Base-by-base conservation (phyloP, 2,113 vertebrate genomes). In the Xiphorhynchus elegans region DNA sequence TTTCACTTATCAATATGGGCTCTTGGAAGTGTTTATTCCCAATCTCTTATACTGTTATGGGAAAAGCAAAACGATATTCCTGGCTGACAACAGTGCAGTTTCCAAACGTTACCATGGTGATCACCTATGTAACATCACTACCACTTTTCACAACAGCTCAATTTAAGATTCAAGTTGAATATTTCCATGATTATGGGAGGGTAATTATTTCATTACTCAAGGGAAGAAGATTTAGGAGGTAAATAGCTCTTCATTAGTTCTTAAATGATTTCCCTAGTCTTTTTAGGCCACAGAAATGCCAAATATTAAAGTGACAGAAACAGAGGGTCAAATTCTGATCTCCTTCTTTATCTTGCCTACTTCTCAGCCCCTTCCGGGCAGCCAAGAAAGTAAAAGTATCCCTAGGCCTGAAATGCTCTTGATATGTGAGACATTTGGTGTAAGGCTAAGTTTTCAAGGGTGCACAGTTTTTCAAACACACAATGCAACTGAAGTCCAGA, bases 161-260 rank as follows among this genome's bases (percentile, higher is more conserved):
- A 97, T 98, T 97, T 97, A 97, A 97, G 97, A 98, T 97, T 98
- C 98, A 98, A 97, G 97, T 97, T 98, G 97, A 95, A 96, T 73
- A 89, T 98, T 97, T 97, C 97, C 97, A 97, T 97, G 98, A 97
- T 98, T 98, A 98, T 98, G 97, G 96, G 91, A 97, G 93, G 96
- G 96, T 98, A 98, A 98, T 98, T 98, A 98, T 97, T 98, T 98
- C 97, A 97, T 98, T 98, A 98, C 97, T 98, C 97, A 96, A 95
- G 97, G 97, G 97, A 98, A 98, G 97, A 97, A 97, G 96, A 98
- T 98, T 98, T 98, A 98, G 97, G 97, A 97, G 97, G 97, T 97
- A 98, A 98, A 98, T 98, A 98, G 97, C 97, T 98, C 98, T 98
- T 98, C 97, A 98, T 98, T 98, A 98, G 97, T 97, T 98, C 97